phyloP scores from a whole-genome alignment of 2,888 invertebrate genomes.

The Apotomis betuletana region DNA sequence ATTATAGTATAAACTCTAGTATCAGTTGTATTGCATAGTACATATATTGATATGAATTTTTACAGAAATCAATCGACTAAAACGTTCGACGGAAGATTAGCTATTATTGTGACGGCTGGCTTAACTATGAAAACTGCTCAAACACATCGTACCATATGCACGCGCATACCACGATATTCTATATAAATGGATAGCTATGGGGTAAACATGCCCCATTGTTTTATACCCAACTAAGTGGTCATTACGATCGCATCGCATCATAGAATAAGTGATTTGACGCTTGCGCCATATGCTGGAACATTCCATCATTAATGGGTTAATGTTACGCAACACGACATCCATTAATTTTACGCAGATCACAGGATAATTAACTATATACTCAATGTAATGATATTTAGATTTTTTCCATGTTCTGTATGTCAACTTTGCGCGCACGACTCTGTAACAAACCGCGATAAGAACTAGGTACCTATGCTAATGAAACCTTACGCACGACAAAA shows the following conservation, averaged over 20 bases:
- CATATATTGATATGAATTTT: too few species aligned
- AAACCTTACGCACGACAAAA: background rate
- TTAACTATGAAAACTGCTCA: background rate
- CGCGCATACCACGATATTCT: slow-evolving; percentile 44
- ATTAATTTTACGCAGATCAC: slow-evolving; percentile 29
- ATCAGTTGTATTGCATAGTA: too few species aligned
- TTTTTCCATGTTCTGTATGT: background rate
- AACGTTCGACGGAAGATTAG: too few species aligned
- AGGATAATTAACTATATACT: slow-evolving; percentile 9
- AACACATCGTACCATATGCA: slow-evolving; percentile 47
- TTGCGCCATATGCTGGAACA: slow-evolving; percentile 55
- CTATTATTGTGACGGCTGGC: too few species aligned
- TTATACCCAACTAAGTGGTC: slow-evolving; percentile 62
- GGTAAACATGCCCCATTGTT: slow-evolving; percentile 68
- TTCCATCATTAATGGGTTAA: slow-evolving; percentile 34
- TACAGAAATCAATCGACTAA: too few species aligned
- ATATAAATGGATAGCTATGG: slow-evolving; percentile 20
- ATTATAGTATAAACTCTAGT: too few species aligned
- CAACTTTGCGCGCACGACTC: slow-evolving; percentile 2
- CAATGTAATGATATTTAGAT: background rate
- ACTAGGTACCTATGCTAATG: slow-evolving; percentile 18
- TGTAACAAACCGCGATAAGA: slow-evolving; percentile 17
- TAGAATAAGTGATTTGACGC: slow-evolving; percentile 66
- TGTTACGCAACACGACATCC: slow-evolving; percentile 29
- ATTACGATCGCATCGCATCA: slow-evolving; percentile 66